Evolutionary conservation across 2,888 invertebrate species (phyloP).

Genomic region (Amiota minor): DNA sequence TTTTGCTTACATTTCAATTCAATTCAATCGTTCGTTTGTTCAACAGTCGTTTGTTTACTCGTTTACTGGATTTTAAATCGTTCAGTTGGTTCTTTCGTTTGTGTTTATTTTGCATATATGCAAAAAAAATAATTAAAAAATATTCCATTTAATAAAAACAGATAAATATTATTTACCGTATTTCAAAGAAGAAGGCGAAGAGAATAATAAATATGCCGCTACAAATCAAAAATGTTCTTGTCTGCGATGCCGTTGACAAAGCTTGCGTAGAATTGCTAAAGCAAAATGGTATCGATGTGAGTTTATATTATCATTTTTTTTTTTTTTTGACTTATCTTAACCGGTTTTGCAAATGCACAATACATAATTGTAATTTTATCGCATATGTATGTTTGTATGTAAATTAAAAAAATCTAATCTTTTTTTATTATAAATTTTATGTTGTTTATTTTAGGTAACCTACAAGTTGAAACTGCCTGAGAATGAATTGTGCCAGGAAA

Average conservation of each 20-base stretch:
- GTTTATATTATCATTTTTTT: conserved; percentile 39
- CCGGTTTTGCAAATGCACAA: conserved; percentile 28
- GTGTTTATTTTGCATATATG: too few species aligned
- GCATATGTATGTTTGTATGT: conserved; percentile 4
- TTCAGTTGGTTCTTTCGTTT: too few species aligned
- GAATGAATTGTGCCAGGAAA: conserved; percentile 86
- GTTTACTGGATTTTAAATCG: too few species aligned
- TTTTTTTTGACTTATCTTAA: background rate
- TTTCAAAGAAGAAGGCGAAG: too few species aligned
- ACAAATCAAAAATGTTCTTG: conserved; percentile 85
- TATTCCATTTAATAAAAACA: too few species aligned
- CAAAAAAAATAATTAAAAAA: too few species aligned
- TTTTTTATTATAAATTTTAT: background rate
- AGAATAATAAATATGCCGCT: conserved; percentile 74
- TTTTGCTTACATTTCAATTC: too few species aligned
- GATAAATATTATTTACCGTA: too few species aligned
- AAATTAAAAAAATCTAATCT: conserved; percentile 2
- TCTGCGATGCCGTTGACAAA: conserved; percentile 93
- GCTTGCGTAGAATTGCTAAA: conserved; percentile 88
- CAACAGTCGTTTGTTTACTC: too few species aligned
- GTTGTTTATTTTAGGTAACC: conserved; percentile 71
- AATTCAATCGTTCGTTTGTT: too few species aligned
- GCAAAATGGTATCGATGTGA: conserved; percentile 84
- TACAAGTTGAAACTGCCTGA: conserved; percentile 85
- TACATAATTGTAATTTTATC: background rate